A percentile compares a stretch with the other conserved stretches of the same genome.
Conservation (phyloP, 2,113 vertebrate species). For the Cervus canadensis region DNA sequence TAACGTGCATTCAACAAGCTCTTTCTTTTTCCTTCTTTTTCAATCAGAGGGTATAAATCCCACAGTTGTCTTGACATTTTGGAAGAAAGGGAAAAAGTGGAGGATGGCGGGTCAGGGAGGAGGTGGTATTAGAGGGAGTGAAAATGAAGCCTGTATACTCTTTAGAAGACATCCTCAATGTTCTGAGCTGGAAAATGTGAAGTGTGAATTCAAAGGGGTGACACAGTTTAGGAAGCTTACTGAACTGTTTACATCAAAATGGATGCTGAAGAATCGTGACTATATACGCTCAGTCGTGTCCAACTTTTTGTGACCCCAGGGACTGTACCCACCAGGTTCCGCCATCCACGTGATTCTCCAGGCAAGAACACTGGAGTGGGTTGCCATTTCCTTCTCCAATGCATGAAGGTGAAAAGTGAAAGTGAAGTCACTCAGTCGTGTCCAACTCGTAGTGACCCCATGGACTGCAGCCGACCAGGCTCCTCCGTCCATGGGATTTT, state of each 20-base stretch:
- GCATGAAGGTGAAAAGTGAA: too few relatives aligned
- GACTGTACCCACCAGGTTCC: neutral
- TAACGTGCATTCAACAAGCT: neutral
- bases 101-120: neutral
- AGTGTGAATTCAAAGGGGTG: neutral
- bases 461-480: neutral
- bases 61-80: neutral
- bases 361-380: neutral
- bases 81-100: neutral
- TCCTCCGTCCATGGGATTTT: neutral
- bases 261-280: neutral
- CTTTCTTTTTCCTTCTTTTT: neutral
- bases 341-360: fast-evolving
- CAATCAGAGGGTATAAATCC: neutral
- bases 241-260: neutral
- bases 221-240: fast-evolving
- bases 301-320: fast-evolving
- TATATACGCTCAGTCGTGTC: fast-evolving
- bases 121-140: neutral
- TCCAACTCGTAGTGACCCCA: neutral
- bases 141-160: fast-evolving
- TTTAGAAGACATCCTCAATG: neutral
- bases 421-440: neutral
- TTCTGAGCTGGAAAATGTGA: neutral
- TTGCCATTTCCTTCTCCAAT: neutral